Base-by-base conservation (phyloP, 2,113 vertebrate genomes). In the Myanophis thanlyinensis region DNA sequence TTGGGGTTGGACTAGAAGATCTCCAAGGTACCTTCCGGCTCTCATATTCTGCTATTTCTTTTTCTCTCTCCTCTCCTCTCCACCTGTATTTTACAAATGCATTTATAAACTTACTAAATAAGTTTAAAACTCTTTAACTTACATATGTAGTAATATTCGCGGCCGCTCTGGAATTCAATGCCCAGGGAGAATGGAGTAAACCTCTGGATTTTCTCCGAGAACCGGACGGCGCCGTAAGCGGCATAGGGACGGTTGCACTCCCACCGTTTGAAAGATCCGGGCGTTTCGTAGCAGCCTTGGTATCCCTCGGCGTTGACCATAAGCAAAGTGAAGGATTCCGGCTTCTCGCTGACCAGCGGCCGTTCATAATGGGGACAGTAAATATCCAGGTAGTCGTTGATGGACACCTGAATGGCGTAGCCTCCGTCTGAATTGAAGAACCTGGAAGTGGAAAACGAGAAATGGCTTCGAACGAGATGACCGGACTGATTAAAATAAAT, bases 71-170 rank as follows among this genome's bases (percentile, higher is more conserved):
- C 54, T 59, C 23, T 59, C 54, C 25, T 25, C 54, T 27, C 23
- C 51, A 25, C 8, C 20, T 27, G 3, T 10, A 56, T 56, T 62
- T 62, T 62, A 30, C 0, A 30, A 62, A 4, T 4, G 1, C 2
- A 62, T 62, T 13, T 25, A 15, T n/a, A n/a, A 67, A n/a, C 30
- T 30, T 30, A 62, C 11, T 2, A 5, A 12, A n/a, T n/a, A 67
- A n/a, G n/a, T 5, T 4, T 3, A 13, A 23, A 40, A 18, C 23
- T 27, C 67, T 13, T 80, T 35, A 3, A 97, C 98, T 98, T 95
- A 98, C 98, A 98, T 91, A 98, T 97, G 52, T 98, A 98, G 89
- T 98, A 98, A 94, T 98, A 98, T 23, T 97, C 98, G 46, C 97
- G 95, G 54, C 98, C 98, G 0, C 97, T 97, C 89, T 97, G 93